phyloP scores from a whole-genome alignment of 1,140 invertebrate genomes.

The Zaprionus davidi region DNA sequence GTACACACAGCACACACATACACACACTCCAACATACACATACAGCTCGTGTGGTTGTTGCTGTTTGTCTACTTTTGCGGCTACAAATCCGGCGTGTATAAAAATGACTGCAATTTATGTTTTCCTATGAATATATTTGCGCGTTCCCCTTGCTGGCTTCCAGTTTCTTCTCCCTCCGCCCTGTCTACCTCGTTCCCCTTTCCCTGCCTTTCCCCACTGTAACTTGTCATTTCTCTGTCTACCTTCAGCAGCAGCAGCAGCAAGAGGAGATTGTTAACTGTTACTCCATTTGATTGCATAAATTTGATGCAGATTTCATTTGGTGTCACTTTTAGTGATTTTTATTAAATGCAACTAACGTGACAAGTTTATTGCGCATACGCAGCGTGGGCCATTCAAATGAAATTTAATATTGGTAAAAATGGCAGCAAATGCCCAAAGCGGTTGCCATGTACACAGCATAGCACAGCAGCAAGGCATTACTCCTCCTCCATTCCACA shows the following conservation, averaged over 20 bases:
- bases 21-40: constrained; percentile 37
- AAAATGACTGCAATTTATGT: constrained; percentile 83
- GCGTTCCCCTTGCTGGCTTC: constrained; percentile 16
- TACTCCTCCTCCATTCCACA: background rate
- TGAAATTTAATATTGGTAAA: constrained; percentile 69
- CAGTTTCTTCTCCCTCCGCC: constrained; percentile 8
- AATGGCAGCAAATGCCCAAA: constrained; percentile 38
- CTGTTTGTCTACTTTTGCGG: constrained; percentile 67
- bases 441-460: constrained; percentile 38
- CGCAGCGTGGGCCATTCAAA: constrained; percentile 52
- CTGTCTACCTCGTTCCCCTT: constrained; percentile 17
- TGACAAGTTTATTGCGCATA: constrained; percentile 79
- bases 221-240: constrained; percentile 29
- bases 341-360: constrained; percentile 77
- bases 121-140: constrained; percentile 80
- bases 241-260: background rate
- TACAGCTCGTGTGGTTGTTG: constrained; percentile 35
- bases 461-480: background rate
- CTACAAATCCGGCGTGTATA: constrained; percentile 80
- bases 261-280: constrained; percentile 28
- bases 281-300: constrained; percentile 75
- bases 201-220: constrained; percentile 14
- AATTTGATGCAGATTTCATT: constrained; percentile 76
- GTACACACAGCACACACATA: constrained; percentile 33
- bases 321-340: constrained; percentile 75